Evolutionary conservation across 2,888 invertebrate species (phyloP), one percentile per base, ranked within the genome.

Genomic region (Rutpela maculata): DNA sequence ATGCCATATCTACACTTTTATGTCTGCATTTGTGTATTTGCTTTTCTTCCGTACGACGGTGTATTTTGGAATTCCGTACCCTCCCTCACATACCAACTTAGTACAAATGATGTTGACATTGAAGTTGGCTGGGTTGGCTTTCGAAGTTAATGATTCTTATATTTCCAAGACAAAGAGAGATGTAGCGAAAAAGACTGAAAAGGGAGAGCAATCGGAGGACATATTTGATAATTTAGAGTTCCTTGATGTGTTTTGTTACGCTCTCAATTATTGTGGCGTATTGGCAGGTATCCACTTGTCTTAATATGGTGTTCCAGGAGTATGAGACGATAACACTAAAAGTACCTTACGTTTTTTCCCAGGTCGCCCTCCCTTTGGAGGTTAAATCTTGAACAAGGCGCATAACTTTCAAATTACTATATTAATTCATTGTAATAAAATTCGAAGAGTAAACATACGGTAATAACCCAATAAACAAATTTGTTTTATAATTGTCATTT

Each of bases 41-140:
- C 92, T 95, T 67, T 94, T 99, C 90, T 97, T 98, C 89, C 95
- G 99, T 60, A 91, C 95, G 68, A 93, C 94, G 15, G 92, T 94
- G 80, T 93, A 93, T 85, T 95, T 97, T 90, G 97, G 97, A 1
- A 91, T 98, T 74, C 93, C 96, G 19, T 90, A 93, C 74, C 93
- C 96, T 2, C 94, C 96, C 0, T 94, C 95, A 0, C 97, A 96
- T 86, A 95, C 96, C 0, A 99, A 99, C 90, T 94, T 98, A 78
- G 93, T 98, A 81, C 96, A 97, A 90, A 97, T 99, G 95, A 94
- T 99, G 85, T 91, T 98, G 77, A 98, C 98, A 0, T 91, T 99
- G 6, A 94, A 98, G 91, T 94, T 98, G 84, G 94, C 97, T 19
- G 98, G 98, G 38, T 91, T 99, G 55, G 96, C 97, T 2, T 98